Base-by-base conservation (phyloP, 1,140 invertebrate species). In the Trachymyrmex septentrionalis region DNA sequence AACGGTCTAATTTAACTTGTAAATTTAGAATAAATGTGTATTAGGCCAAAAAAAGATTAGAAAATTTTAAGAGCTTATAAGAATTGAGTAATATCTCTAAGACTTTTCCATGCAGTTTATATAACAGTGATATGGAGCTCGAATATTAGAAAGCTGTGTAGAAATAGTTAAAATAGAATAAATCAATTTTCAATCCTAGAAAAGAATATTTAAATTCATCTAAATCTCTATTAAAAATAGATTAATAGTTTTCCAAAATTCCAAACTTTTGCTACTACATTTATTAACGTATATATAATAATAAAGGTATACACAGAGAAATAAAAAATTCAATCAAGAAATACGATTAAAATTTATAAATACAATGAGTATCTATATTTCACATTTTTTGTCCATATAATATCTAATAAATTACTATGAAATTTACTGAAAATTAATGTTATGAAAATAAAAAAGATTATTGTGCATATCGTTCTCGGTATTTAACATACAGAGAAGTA, bases 181-280 rank as follows among this genome's bases (percentile, higher is more conserved):
- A 89, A 67, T 63, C 12, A 30, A 30, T 30, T 5, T 34, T 34
- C 48, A 9, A 14, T 5, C 21, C 44, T 38, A 38, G 57, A 24
- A 64, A 21, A 30, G 7, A 1, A 55, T 53, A 3, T 66, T 10
- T 30, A 63, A 9, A 1, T 71, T 9, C 14, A 12, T n/a, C 48
- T 1, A 30, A 50, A 61, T 14, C 27, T 44, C 53, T 55, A n/a
- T 59, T 19, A 27, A 86, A 88, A 89, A 85, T 75, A 87, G 9
- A 85, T 57, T 50, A 30, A 76, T 6, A 6, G 30, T 34, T 34
- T 34, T 34, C 30, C 30, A 34, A 34, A 34, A 34, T 34, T 86
- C 63, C 24, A 19, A 71, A 61, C 66, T 63, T 76, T 59, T 44
- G 7, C 7, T 16, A 24, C 9, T 9, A 19, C 16, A 38, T 38